Conservation (phyloP, 2,888 invertebrate genomes). For the Spilosoma lubricipeda region DNA sequence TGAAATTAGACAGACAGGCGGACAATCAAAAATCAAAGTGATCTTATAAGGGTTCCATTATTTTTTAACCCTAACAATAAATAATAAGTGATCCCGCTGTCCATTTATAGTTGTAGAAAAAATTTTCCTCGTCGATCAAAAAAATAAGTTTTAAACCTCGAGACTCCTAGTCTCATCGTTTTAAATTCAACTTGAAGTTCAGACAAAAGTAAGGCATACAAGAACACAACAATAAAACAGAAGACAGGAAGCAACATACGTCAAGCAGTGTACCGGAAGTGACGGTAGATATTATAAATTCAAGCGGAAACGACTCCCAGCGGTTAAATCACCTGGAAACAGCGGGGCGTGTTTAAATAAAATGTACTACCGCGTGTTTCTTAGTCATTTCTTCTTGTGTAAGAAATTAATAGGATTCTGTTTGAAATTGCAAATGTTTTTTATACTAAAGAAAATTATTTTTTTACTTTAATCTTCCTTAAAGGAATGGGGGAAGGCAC, state of each 20-base stretch:
- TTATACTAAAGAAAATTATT: not conserved
- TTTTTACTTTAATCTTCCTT: not conserved
- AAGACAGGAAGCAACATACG: conserved; percentile 53
- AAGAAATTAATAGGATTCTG: not conserved
- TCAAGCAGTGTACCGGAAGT: conserved; percentile 58
- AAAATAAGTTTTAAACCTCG: not conserved
- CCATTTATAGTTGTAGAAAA: too few species aligned
- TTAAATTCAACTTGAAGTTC: conserved; percentile 2
- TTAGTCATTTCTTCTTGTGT: conserved; percentile 1
- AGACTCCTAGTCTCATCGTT: not conserved
- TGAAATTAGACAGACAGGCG: too few species aligned
- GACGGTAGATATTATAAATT: conserved; percentile 63
- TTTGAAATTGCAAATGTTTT: not conserved
- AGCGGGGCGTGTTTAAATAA: conserved; percentile 34
- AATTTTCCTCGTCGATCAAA: not conserved
- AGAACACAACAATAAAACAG: conserved; percentile 49
- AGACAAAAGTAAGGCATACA: conserved; percentile 1
- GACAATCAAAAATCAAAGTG: too few species aligned
- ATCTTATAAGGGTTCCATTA: too few species aligned
- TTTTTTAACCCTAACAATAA: too few species aligned
- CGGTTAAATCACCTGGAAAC: conserved; percentile 66
- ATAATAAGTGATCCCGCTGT: too few species aligned
- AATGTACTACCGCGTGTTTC: conserved; percentile 29
- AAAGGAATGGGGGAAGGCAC: not conserved
- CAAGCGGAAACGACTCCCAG: conserved; percentile 50